Evolutionary conservation across 2,113 vertebrate species (phyloP), one percentile per base, ranked within the genome.

Genomic region (Paratilapia polleni): DNA sequence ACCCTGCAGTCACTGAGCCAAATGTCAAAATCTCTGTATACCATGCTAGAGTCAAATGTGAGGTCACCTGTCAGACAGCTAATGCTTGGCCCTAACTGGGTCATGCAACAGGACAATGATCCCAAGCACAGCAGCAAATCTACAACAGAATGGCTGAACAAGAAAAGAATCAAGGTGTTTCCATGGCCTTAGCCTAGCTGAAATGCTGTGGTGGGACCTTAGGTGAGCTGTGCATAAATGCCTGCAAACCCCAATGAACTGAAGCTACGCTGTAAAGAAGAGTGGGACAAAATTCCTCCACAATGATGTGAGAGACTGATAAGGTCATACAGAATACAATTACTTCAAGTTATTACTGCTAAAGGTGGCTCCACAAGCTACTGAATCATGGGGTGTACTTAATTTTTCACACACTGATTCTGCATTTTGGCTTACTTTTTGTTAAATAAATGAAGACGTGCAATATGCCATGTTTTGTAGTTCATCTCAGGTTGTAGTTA

Each of bases 121-220:
- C n/a, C n/a, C 38, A 1, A 12, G 38, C 64, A 47, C 41, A 0
- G 47, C 8, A 19, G 41, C 64, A 68, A 68, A 68, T 15, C 1
- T 19, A 68, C 41, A 68, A 47, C 64, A 47, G 64, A 68, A 68
- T 26, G 64, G 41, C 41, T 47, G 22, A 28, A 68, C 47, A 68
- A 0, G 22, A 68, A 68, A 47, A 68, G 38, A 47, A 22, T 15
- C 9, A 1, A 12, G 22, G 14, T 26, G 22, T 19, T 15, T n/a
- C n/a, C n/a, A n/a, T n/a, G n/a, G n/a, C n/a, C n/a, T n/a, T n/a
- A n/a, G n/a, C n/a, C n/a, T n/a, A n/a, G n/a, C n/a, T n/a, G n/a
- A n/a, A n/a, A n/a, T n/a, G n/a, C 64, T 49, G 2, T 70, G 64
- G 41, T 49, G 64, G 49, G 41, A 70, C 64, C 24, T 20, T 28